Percentiles rank a stretch among this genome's conserved stretches.
phyloP scores from a whole-genome alignment of 2,797 vertebrate genomes.

The Coregonus ussuriensis region DNA sequence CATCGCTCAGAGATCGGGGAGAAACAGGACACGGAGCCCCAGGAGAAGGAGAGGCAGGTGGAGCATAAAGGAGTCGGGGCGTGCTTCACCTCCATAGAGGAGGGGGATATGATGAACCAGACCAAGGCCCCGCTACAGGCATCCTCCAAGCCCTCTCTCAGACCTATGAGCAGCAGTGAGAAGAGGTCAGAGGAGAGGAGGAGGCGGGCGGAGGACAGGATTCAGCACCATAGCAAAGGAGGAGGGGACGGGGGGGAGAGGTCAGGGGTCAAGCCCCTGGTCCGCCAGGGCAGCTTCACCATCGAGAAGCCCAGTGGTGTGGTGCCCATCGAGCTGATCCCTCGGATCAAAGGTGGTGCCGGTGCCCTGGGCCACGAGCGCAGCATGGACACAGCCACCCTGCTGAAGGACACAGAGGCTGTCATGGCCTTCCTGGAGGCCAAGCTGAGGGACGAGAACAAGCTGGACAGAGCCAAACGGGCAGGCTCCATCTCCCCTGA shows the following conservation, averaged over 20 bases:
- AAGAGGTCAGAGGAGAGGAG: slow-evolving; percentile 79
- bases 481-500: slow-evolving; percentile 92
- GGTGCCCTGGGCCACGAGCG: slow-evolving; percentile 78
- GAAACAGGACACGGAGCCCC: slow-evolving; percentile 97
- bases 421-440: slow-evolving; percentile 99
- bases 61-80: slow-evolving; percentile 79
- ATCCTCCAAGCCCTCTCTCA: slow-evolving; percentile 73
- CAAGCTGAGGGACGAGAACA: slow-evolving; percentile 92
- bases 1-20: slow-evolving; percentile 92
- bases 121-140: slow-evolving; percentile 71
- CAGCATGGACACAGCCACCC: slow-evolving; percentile 93
- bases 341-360: slow-evolving; percentile 79
- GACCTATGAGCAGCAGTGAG: slow-evolving; percentile 64
- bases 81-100: slow-evolving; percentile 54
- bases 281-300: slow-evolving; percentile 96
- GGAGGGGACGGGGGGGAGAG: slow-evolving; percentile 76
- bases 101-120: slow-evolving; percentile 73
- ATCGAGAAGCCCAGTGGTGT: slow-evolving; percentile 94
- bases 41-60: slow-evolving; percentile 81
- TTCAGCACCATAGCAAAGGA: slow-evolving; percentile 60
- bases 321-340: slow-evolving; percentile 91
- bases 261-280: slow-evolving; percentile 85
- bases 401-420: slow-evolving; percentile 97
- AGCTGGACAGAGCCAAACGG: slow-evolving; percentile 78
- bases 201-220: slow-evolving; percentile 72